Evolutionary conservation across 2,797 vertebrate genomes (phyloP), one percentile per base, ranked within the genome.

Genomic region (Urocyon cinereoargenteus): DNA sequence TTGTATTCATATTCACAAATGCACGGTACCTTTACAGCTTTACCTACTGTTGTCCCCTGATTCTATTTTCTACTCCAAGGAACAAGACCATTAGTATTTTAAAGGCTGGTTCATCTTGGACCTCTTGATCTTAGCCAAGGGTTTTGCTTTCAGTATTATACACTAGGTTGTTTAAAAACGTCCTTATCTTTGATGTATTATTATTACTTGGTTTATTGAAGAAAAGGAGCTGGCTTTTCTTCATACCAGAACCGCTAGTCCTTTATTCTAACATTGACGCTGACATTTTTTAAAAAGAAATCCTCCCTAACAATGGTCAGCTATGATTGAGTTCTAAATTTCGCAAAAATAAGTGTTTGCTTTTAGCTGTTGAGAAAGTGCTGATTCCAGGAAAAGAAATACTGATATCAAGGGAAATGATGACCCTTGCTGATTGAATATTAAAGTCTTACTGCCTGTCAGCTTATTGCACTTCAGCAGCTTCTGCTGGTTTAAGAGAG

Each of bases 341-440:
- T 97, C 87, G 51, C 57, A 93, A 31, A 97, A 97, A 61, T 84
- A 22, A 40, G 12, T 36, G 66, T 98, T 95, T 86, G 89, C 93
- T 96, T 96, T 95, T 59, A 83, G 61, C 83, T 53, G 31, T 77
- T 13, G 28, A 73, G 78, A 72, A 98, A 97, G 40, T 89, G 93
- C 96, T 97, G 94, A 57, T 40, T 59, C 53, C n/a, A 49, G 19
- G 55, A 15, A 55, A 22, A 51, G 40, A 81, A 51, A 57, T 93
- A 21, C 6, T 73, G 91, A 1, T 93, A 90, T 78, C 84, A 86
- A 85, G 89, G 90, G 94, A 88, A 73, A 93, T 66, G 79, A n/a
- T 91, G 70, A 4, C 14, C 22, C 0, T 6, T 79, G 85, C 81
- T 87, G 81, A 75, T 90, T 85, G 89, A 95, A 16, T 9, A 40